These are phyloP conservation scores for Neogale vison DNA, from an alignment of 2,113 vertebrate genomes.

Conservation along the genomic window DNA sequence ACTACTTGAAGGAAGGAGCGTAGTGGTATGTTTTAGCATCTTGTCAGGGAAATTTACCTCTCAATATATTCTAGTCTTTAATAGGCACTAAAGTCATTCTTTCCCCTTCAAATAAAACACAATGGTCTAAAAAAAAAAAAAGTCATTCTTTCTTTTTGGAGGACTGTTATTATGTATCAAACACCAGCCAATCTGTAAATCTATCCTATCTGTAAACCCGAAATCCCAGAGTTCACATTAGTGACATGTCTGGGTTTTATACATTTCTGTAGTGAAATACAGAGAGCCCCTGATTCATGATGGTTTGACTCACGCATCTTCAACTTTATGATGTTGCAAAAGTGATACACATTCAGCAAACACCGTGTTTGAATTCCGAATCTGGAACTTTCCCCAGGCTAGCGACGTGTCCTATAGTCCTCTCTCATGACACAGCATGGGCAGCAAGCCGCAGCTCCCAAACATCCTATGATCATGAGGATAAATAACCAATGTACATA, in stretches of 20 bases:
- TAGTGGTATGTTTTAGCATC: neutral
- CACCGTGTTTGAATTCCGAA: neutral
- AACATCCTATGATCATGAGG: neutral
- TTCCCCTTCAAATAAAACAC: too few species aligned
- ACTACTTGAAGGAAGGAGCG: neutral
- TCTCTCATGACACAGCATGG: neutral
- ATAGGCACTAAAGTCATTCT: neutral
- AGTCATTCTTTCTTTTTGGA: neutral
- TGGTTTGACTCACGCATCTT: neutral
- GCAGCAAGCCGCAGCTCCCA: neutral
- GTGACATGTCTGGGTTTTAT: neutral
- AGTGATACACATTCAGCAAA: neutral
- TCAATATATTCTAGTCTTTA: neutral
- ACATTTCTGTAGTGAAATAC: neutral
- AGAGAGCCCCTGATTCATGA: neutral
- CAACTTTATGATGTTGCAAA: neutral
- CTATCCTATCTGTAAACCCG: neutral
- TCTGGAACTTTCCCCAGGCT: neutral
- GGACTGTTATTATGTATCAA: neutral
- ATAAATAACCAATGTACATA: neutral
- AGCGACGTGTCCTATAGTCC: neutral
- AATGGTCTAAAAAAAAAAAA: too few species aligned
- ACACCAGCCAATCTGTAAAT: neutral
- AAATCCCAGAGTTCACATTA: neutral
- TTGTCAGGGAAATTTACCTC: neutral